Evolutionary conservation across 2,113 vertebrate genomes (phyloP).

Genomic region (Aepyceros melampus): DNA sequence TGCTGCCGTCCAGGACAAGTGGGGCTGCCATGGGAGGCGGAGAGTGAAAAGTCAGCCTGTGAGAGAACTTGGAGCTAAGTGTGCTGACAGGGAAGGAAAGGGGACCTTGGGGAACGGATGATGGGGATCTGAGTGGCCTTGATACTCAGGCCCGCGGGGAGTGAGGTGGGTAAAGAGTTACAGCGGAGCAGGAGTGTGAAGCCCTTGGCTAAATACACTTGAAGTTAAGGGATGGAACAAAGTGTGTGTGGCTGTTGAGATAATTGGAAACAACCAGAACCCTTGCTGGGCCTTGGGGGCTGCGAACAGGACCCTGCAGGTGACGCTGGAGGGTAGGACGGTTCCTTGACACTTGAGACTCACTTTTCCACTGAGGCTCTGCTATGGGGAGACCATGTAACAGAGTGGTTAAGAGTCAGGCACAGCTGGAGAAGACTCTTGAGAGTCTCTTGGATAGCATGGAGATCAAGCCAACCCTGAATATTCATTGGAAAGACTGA

Average conservation of each 20-base stretch:
- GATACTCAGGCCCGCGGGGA: not conserved
- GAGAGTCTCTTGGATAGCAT: not conserved
- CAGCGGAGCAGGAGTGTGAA: too few species aligned
- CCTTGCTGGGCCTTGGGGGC: not conserved
- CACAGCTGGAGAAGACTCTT: not conserved
- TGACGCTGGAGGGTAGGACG: not conserved
- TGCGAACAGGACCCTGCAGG: rapidly evolving
- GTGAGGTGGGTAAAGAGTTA: not conserved
- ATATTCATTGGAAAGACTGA: not conserved
- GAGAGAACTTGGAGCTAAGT: rapidly evolving
- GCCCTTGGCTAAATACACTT: too few species aligned
- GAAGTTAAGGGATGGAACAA: not conserved
- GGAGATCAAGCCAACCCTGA: not conserved
- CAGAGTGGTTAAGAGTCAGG: not conserved
- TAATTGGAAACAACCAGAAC: not conserved
- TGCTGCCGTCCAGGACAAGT: not conserved
- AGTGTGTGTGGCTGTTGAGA: not conserved
- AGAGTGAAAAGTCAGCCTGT: not conserved
- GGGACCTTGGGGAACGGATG: not conserved
- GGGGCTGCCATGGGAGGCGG: too few species aligned
- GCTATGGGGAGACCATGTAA: not conserved
- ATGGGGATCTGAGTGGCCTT: rapidly evolving
- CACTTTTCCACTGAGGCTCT: not conserved
- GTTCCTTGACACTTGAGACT: not conserved
- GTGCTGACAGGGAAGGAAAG: too few species aligned